Conservation (phyloP, 2,888 invertebrate species). For the Harmothoe impar region DNA sequence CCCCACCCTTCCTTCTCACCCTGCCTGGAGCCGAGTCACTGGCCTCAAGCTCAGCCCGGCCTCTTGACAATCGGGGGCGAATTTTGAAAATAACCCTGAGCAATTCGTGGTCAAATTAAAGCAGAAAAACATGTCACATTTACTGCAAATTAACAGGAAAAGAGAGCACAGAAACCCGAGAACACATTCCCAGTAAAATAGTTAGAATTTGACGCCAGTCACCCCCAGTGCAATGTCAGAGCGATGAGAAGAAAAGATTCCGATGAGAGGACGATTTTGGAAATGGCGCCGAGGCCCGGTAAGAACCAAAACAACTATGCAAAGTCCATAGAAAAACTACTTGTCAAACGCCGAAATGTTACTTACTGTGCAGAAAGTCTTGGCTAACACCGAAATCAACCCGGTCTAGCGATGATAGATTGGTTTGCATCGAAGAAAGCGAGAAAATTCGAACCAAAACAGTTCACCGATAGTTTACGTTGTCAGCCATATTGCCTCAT, state of each 20-base stretch:
- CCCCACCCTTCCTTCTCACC: too few species aligned
- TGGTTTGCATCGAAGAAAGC: conserved; percentile 58
- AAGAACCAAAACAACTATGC: conserved; percentile 48
- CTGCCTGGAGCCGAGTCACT: too few species aligned
- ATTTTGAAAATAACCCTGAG: too few species aligned
- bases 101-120: too few species aligned
- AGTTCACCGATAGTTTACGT: conserved; percentile 60
- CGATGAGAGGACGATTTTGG: conserved; percentile 38
- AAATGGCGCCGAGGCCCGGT: conserved; percentile 60
- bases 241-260: background rate
- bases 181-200: too few species aligned
- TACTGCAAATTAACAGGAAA: too few species aligned
- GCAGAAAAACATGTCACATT: too few species aligned
- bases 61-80: too few species aligned
- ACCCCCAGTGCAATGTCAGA: conserved; percentile 2
- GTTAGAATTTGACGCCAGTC: too few species aligned
- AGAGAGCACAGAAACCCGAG: too few species aligned
- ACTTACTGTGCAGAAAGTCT: conserved; percentile 38
- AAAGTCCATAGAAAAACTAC: conserved; percentile 6
- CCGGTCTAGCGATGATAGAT: conserved; percentile 15
- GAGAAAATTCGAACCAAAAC: conserved; percentile 55
- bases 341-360: conserved; percentile 48
- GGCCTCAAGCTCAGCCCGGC: too few species aligned
- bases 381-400: conserved; percentile 50
- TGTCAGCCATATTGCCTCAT: conserved; percentile 68